phyloP scores from a whole-genome alignment of 2,113 vertebrate species.

The Podarcis raffonei region DNA sequence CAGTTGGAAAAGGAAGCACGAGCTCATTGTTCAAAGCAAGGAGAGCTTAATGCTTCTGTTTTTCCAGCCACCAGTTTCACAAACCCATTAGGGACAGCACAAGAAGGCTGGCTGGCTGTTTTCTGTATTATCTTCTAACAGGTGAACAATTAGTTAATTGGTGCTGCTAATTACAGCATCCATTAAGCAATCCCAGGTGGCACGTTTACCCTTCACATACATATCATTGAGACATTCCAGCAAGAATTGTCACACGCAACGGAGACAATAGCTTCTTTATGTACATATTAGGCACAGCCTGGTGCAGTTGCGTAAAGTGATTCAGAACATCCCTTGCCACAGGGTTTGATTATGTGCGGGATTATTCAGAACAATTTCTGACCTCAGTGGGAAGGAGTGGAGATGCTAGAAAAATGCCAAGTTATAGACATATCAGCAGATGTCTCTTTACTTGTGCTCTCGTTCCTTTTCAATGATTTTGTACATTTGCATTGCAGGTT shows the following conservation, averaged over 20 bases:
- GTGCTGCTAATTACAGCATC: slow-evolving; percentile 60
- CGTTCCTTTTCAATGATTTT: not conserved
- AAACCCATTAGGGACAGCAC: not conserved
- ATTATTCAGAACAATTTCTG: slow-evolving; percentile 29
- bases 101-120: slow-evolving; percentile 29
- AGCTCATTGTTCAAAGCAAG: not conserved
- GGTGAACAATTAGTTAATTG: slow-evolving; percentile 67
- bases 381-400: slow-evolving; percentile 37
- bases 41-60: slow-evolving; percentile 5
- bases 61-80: slow-evolving; percentile 4
- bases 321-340: slow-evolving; percentile 41
- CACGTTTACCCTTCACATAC: slow-evolving; percentile 50
- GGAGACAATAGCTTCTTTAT: slow-evolving; percentile 35
- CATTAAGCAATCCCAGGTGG: slow-evolving; percentile 61
- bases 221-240: slow-evolving; percentile 41
- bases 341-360: slow-evolving; percentile 40
- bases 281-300: not conserved
- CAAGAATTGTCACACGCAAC: slow-evolving; percentile 58
- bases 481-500: not conserved
- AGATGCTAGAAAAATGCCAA: not conserved
- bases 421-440: slow-evolving; percentile 3
- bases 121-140: slow-evolving; percentile 43
- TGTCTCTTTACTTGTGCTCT: not conserved
- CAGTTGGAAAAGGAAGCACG: not conserved
- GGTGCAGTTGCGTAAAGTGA: not conserved